Evolutionary conservation across 2,113 vertebrate species (phyloP), one percentile per base, ranked within the genome.

Genomic region (Plectropomus leopardus): DNA sequence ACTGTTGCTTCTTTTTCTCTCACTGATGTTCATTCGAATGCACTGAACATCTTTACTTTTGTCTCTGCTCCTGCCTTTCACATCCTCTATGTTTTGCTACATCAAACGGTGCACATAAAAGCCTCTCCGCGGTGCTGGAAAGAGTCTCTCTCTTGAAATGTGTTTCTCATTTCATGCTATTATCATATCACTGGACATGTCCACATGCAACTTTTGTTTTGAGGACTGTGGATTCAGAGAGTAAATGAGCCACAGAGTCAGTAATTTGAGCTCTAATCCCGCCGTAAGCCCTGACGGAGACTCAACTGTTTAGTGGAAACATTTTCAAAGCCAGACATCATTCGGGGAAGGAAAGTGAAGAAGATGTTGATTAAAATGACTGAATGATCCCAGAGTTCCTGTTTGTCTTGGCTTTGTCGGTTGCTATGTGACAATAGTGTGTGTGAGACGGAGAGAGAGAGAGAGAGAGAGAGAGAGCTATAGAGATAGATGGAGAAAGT

Each of bases 91-190:
- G 50, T 79, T 60, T 70, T 63, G 66, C n/a, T 72, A 91, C 84
- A 88, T 90, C 88, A 93, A 89, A 89, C 82, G 16, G 80, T 79
- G 36, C 70, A 90, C 90, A 89, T 89, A 32, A 89, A 92, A 92
- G 88, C 79, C 72, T 82, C 74, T 68, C 53, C 3, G 45, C 51
- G 3, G 64, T 16, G 3, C 86, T 83, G 76, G 82, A 86, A 86
- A 68, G 51, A 77, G 67, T 80, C 68, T 72, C 76, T 79, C 71
- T 68, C 73, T 67, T 69, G 32, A 92, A 93, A 94, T 92, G 87
- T 95, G 93, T 85, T 95, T 93, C 91, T 84, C 79, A 92, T 94
- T 94, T 93, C 81, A 90, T 84, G 88, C 81, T 84, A 91, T 92
- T 93, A 86, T 91, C 91, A 92, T 91, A 91, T 92, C 92, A 89